Percentiles rank a stretch among this genome's conserved stretches.
Evolutionary conservation across 2,113 vertebrate species (phyloP).

Genomic region (Vombatus ursinus): DNA sequence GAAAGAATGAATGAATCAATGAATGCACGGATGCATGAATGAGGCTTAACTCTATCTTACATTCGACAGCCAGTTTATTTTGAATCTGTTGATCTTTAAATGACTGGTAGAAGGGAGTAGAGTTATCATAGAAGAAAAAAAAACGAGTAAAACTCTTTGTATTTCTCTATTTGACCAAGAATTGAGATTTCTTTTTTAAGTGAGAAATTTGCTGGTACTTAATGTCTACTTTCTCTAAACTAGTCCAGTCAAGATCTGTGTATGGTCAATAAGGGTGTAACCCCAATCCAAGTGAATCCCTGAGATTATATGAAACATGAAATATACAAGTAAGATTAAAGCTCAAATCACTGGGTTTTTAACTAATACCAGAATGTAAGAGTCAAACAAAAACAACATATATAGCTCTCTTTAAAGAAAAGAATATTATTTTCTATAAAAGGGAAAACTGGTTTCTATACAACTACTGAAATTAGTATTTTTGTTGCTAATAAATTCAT

Average conservation of each 20-base stretch:
- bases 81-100: neutral
- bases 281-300: neutral
- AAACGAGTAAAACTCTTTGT: neutral
- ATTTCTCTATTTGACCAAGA: neutral
- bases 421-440: neutral
- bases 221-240: conserved; percentile 5
- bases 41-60: neutral
- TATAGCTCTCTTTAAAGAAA: neutral
- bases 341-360: conserved; percentile 29
- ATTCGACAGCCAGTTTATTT: neutral
- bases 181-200: conserved; percentile 9
- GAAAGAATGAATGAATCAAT: neutral
- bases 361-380: conserved; percentile 21
- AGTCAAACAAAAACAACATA: neutral
- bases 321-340: neutral
- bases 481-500: neutral
- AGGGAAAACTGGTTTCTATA: no score
- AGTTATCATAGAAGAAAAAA: neutral
- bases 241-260: neutral
- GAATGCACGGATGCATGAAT: neutral
- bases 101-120: neutral
- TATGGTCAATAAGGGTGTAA: neutral
- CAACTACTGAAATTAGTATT: neutral
- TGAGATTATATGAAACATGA: neutral
- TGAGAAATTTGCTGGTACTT: neutral